Evolutionary conservation across 2,797 vertebrate species (phyloP).

Genomic region (Saxicola maurus): DNA sequence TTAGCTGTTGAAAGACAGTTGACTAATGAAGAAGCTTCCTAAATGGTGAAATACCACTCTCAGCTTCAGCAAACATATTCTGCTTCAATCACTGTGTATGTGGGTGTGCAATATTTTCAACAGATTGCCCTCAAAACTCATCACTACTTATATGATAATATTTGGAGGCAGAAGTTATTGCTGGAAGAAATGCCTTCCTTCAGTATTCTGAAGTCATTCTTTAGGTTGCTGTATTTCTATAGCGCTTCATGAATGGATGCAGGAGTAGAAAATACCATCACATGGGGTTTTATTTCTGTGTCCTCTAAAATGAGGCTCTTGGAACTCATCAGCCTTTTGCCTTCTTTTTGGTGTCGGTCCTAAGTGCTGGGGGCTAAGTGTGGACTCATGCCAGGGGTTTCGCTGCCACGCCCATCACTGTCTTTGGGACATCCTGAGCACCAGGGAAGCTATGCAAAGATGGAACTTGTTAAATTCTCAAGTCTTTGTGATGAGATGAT

Average conservation of each 20-base stretch:
- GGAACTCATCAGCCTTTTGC: not conserved
- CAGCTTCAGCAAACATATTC: not conserved
- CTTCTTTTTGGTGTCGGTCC: not conserved
- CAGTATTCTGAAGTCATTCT: not conserved
- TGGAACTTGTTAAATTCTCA: not conserved
- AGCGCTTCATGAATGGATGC: fast-evolving
- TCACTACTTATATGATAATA: not conserved
- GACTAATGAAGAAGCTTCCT: slow-evolving; percentile 1
- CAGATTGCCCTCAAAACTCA: slow-evolving; percentile 8
- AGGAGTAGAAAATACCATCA: not conserved
- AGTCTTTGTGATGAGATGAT: not conserved
- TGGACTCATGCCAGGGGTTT: not conserved
- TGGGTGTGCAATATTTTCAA: not conserved
- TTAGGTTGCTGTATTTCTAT: not conserved
- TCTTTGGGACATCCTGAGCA: not conserved
- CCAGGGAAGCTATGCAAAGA: not conserved
- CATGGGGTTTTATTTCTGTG: not conserved
- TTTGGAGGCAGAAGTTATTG: not conserved
- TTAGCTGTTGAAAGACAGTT: not conserved
- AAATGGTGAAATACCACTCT: not conserved
- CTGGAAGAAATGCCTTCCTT: not conserved
- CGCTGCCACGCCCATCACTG: fast-evolving
- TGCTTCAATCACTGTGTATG: not conserved
- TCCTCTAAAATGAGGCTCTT: not conserved
- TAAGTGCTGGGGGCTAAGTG: not conserved